A percentile compares a stretch with the other conserved stretches of the same genome.
Evolutionary conservation across 2,888 invertebrate species (phyloP).

Genomic region (Liodrosophila aerea): DNA sequence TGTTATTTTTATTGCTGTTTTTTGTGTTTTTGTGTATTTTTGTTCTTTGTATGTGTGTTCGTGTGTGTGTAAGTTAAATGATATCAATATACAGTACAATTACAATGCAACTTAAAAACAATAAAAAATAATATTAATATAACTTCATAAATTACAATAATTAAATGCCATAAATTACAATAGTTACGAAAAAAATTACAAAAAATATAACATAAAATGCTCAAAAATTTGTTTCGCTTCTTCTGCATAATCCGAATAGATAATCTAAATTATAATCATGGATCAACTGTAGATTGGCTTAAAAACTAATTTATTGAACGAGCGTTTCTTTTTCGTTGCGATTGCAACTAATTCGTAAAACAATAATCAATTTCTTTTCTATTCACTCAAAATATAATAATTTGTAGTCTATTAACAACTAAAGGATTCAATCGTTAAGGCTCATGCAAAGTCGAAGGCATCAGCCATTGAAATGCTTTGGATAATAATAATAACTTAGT

Average conservation of each 20-base stretch:
- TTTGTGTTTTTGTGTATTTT: constrained; percentile 31
- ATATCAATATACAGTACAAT: constrained; percentile 39
- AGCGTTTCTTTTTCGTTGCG: constrained; percentile 7
- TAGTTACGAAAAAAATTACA: constrained; percentile 20
- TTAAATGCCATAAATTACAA: constrained; percentile 71
- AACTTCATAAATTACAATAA: constrained; percentile 63
- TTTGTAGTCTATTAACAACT: constrained; percentile 25
- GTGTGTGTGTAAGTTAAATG: constrained; percentile 46
- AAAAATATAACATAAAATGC: constrained; percentile 50
- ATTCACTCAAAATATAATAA: not conserved
- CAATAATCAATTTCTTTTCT: constrained; percentile 30
- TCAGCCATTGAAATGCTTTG: constrained; percentile 28
- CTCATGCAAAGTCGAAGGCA: constrained; percentile 38
- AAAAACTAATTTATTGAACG: constrained; percentile 19
- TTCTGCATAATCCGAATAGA: constrained; percentile 13
- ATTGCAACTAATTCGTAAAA: constrained; percentile 56
- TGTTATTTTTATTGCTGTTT: constrained; percentile 48
- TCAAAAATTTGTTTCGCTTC: constrained; percentile 42
- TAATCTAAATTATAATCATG: constrained; percentile 15
- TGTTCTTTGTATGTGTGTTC: constrained; percentile 35
- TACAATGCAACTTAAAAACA: constrained; percentile 63
- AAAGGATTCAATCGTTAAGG: constrained; percentile 31
- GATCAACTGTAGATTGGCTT: constrained; percentile 36
- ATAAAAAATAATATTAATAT: constrained; percentile 56
- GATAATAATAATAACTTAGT: constrained; percentile 20